These are phyloP conservation scores for Brachyrhaphis roseni DNA, from an alignment of 2,797 vertebrate genomes.

Conservation along the genomic window DNA sequence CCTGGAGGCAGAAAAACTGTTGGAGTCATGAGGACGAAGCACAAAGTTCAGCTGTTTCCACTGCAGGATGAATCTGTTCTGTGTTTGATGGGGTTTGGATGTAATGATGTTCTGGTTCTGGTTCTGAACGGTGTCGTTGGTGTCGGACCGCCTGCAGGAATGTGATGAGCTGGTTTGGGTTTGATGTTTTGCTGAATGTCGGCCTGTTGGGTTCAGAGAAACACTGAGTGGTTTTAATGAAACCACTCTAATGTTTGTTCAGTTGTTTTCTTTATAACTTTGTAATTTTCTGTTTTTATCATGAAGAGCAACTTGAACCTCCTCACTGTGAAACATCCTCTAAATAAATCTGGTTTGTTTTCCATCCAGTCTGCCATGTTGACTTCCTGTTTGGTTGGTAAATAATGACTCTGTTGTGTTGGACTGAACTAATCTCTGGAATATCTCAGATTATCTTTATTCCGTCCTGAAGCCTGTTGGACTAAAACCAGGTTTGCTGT, in stretches of 20 bases:
- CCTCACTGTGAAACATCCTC: neutral
- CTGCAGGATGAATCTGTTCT: slow-evolving; percentile 14
- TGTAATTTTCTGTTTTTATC: neutral
- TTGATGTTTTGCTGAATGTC: too few relatives aligned
- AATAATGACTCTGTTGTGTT: neutral
- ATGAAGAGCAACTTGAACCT: neutral
- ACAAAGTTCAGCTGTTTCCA: slow-evolving; percentile 28
- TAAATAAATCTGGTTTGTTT: neutral
- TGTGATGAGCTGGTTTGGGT: too few relatives aligned
- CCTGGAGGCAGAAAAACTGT: slow-evolving; percentile 1
- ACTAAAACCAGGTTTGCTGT: neutral
- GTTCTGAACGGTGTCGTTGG: slow-evolving; percentile 9
- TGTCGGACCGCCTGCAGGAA: neutral
- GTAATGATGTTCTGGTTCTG: slow-evolving; percentile 16
- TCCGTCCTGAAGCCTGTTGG: neutral
- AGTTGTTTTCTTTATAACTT: neutral
- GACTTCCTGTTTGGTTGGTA: neutral
- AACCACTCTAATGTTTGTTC: too few relatives aligned
- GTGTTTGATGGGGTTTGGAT: slow-evolving; percentile 30
- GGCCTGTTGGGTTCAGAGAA: too few relatives aligned
- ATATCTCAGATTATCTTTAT: neutral
- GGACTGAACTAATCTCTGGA: neutral
- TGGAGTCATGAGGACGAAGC: slow-evolving; percentile 45
- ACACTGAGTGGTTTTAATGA: too few relatives aligned
- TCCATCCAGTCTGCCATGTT: neutral